Percentiles rank a stretch among this genome's conserved stretches.
phyloP scores from a whole-genome alignment of 2,888 invertebrate genomes.

The Erebia ligea region DNA sequence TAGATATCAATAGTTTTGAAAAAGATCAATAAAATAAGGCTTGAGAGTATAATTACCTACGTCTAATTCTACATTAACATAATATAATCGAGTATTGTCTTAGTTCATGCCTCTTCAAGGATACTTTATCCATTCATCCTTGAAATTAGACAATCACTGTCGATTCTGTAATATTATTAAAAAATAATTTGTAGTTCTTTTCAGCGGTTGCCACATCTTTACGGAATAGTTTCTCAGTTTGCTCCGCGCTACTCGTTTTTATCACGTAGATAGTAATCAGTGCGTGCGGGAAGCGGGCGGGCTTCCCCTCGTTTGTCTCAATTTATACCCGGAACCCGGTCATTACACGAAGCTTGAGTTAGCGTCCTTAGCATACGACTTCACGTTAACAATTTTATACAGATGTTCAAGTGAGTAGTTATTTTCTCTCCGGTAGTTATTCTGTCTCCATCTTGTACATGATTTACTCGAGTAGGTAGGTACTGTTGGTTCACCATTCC shows the following conservation, averaged over 20 bases:
- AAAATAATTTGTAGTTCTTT: neutral
- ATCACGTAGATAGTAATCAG: slow-evolving; percentile 3
- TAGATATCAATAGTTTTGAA: too few species aligned
- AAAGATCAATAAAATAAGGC: too few species aligned
- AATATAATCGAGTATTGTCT: too few species aligned
- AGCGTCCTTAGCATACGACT: neutral
- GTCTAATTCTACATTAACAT: too few species aligned
- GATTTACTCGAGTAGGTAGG: neutral
- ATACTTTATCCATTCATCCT: too few species aligned
- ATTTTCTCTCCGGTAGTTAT: neutral
- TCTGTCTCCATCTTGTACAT: neutral
- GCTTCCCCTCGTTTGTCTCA: slow-evolving; percentile 29
- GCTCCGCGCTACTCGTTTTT: neutral
- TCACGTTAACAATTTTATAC: neutral
- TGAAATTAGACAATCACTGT: neutral
- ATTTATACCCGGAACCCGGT: slow-evolving; percentile 32
- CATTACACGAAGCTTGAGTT: slow-evolving; percentile 22
- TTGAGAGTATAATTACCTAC: too few species aligned
- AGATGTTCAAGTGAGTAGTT: neutral
- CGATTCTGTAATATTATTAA: neutral
- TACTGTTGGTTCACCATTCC: too few species aligned
- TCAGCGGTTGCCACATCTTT: neutral
- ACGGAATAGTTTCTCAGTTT: neutral
- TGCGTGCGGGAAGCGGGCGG: slow-evolving; percentile 20
- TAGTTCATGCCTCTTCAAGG: neutral